Evolutionary conservation across 2,113 vertebrate genomes (phyloP).

Genomic region (Hippocampus abdominalis): DNA sequence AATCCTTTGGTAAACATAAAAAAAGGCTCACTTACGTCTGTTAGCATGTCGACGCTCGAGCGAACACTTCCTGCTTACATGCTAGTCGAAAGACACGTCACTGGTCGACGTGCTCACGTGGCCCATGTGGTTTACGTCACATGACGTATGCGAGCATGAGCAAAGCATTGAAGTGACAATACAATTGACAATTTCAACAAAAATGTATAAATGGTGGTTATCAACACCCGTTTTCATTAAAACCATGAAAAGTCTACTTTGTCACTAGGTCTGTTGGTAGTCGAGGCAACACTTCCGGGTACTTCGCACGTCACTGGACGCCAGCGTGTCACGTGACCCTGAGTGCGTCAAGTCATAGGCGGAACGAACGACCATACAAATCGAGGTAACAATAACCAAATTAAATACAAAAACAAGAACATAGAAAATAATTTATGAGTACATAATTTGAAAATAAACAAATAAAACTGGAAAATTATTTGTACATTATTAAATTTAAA

Average conservation of each 20-base stretch:
- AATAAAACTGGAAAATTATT: too few species aligned
- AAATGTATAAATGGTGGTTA: too few species aligned
- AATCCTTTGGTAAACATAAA: not conserved
- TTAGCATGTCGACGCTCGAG: conserved; percentile 51
- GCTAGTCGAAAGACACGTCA: conserved; percentile 41
- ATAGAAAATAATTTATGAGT: too few species aligned
- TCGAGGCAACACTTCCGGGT: conserved; percentile 33
- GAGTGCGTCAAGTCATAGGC: not conserved
- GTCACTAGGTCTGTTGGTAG: conserved; percentile 16
- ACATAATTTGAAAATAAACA: too few species aligned
- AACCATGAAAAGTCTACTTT: not conserved
- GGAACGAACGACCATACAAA: not conserved
- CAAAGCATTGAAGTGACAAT: too few species aligned
- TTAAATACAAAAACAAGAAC: too few species aligned
- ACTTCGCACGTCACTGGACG: conserved; percentile 33
- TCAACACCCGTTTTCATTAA: not conserved
- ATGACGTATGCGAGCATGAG: not conserved
- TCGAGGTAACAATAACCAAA: too few species aligned
- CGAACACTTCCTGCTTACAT: conserved; percentile 52
- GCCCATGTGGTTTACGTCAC: conserved; percentile 5
- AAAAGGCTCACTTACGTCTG: conserved; percentile 48
- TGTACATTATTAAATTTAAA: too few species aligned
- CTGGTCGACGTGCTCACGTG: conserved; percentile 12
- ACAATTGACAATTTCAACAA: too few species aligned
- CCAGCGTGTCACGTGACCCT: conserved; percentile 22